These are phyloP conservation scores for Dufourea novaeangliae DNA, from an alignment of 1,140 invertebrate genomes.

Conservation along the genomic window DNA sequence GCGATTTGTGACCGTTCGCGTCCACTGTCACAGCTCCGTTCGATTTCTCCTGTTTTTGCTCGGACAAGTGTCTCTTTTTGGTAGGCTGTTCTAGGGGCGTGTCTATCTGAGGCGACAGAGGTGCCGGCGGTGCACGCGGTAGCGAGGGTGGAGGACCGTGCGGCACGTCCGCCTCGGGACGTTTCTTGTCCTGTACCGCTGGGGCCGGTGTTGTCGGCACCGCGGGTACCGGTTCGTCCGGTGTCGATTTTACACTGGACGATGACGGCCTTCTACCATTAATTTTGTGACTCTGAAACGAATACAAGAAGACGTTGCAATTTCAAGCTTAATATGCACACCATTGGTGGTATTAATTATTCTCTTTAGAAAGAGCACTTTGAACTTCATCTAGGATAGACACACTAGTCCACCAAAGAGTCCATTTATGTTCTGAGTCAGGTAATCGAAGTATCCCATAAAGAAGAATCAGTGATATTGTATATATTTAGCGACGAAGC, in stretches of 20 bases:
- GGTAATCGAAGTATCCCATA: no score
- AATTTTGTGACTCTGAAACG: slow-evolving; percentile 76
- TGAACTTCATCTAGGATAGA: no score
- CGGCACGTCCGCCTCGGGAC: slow-evolving; percentile 74
- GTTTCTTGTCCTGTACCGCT: slow-evolving; percentile 80
- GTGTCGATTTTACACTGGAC: slow-evolving; percentile 78
- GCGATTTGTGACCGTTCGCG: slow-evolving; percentile 78
- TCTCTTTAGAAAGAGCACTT: background rate
- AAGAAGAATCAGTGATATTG: no score
- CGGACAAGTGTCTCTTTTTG: slow-evolving; percentile 67
- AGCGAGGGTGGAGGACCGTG: slow-evolving; percentile 78
- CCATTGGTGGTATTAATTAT: background rate
- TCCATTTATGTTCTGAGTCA: no score
- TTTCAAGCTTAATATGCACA: no score
- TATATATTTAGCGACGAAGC: no score
- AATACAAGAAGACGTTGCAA: no score
- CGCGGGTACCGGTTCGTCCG: slow-evolving; percentile 81
- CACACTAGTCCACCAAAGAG: no score
- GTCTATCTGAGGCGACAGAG: slow-evolving; percentile 73
- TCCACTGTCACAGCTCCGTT: slow-evolving; percentile 69
- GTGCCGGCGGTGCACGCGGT: slow-evolving; percentile 77
- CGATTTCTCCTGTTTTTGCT: slow-evolving; percentile 70
- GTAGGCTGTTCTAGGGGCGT: slow-evolving; percentile 69
- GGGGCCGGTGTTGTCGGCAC: slow-evolving; percentile 81
- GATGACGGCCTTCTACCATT: slow-evolving; percentile 79